These are phyloP conservation scores for Mylabris phalerata DNA, from an alignment of 1,140 invertebrate species.

Conservation along the genomic window DNA sequence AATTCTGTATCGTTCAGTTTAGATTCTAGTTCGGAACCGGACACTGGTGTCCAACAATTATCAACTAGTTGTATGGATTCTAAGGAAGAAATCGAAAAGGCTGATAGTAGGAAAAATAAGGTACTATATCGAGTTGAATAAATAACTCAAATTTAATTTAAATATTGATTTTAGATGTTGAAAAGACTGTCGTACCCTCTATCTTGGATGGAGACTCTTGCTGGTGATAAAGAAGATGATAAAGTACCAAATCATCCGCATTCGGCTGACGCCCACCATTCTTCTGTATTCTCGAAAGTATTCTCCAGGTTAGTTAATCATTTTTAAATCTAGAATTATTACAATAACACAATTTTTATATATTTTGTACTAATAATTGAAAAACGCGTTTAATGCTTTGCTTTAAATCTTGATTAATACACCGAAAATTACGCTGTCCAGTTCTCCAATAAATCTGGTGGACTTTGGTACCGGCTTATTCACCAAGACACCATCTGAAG, in stretches of 20 bases:
- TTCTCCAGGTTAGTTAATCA: conserved; percentile 67
- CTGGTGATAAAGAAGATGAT: conserved; percentile 58
- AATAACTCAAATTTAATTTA: no score
- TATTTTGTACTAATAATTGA: background rate
- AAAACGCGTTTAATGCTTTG: background rate
- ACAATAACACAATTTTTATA: background rate
- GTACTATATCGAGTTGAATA: conserved; percentile 33
- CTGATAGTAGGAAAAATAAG: conserved; percentile 58
- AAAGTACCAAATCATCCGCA: conserved; percentile 54
- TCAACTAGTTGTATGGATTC: conserved; percentile 35
- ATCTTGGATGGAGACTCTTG: conserved; percentile 83
- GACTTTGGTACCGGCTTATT: conserved; percentile 81
- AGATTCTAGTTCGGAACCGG: conserved; percentile 50
- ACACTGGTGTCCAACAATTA: conserved; percentile 22
- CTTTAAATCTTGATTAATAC: background rate
- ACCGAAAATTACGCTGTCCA: conserved; percentile 33
- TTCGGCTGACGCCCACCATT: conserved; percentile 61
- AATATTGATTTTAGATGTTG: conserved; percentile 58
- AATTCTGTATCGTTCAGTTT: conserved; percentile 68
- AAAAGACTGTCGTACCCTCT: conserved; percentile 87
- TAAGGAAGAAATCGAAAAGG: conserved; percentile 48
- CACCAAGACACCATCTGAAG: conserved; percentile 80
- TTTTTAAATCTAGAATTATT: background rate
- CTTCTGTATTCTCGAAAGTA: conserved; percentile 79
- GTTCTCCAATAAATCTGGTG: conserved; percentile 84